A percentile compares a stretch with the other conserved stretches of the same genome.
phyloP scores from a whole-genome alignment of 2,888 invertebrate genomes.

The Tineola bisselliella region DNA sequence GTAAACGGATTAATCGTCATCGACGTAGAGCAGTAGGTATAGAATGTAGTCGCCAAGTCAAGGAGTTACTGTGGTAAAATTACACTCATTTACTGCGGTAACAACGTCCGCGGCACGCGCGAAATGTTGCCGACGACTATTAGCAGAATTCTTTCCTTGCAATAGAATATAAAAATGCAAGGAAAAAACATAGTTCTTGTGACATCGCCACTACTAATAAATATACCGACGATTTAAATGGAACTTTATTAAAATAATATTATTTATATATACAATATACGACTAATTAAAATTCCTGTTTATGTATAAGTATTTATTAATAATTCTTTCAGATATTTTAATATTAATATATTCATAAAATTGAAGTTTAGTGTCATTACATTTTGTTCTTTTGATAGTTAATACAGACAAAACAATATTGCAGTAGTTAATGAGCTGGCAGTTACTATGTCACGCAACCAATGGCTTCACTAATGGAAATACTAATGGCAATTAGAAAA shows the following conservation, averaged over 20 bases:
- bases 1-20: background rate
- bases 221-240: background rate
- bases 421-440: background rate
- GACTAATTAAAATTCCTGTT: too few relatives aligned
- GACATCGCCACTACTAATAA: constrained; percentile 24
- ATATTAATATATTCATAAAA: too few relatives aligned
- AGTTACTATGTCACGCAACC: constrained; percentile 25
- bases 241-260: too few relatives aligned
- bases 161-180: constrained; percentile 54
- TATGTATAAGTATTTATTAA: too few relatives aligned
- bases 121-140: constrained; percentile 58
- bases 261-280: too few relatives aligned
- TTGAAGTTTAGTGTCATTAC: background rate
- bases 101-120: constrained; percentile 48
- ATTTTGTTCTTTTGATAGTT: background rate
- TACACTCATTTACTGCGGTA: constrained; percentile 53
- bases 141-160: constrained; percentile 58
- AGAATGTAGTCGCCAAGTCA: constrained; percentile 19
- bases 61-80: constrained; percentile 44
- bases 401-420: constrained; percentile 1
- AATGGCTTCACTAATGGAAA: constrained; percentile 39
- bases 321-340: too few relatives aligned
- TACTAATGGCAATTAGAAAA: constrained; percentile 48
- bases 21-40: background rate
- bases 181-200: constrained; percentile 55